Percentiles rank a stretch among this genome's conserved stretches.
Conservation (phyloP, 1,140 invertebrate genomes). For the Micrasema minimum region DNA sequence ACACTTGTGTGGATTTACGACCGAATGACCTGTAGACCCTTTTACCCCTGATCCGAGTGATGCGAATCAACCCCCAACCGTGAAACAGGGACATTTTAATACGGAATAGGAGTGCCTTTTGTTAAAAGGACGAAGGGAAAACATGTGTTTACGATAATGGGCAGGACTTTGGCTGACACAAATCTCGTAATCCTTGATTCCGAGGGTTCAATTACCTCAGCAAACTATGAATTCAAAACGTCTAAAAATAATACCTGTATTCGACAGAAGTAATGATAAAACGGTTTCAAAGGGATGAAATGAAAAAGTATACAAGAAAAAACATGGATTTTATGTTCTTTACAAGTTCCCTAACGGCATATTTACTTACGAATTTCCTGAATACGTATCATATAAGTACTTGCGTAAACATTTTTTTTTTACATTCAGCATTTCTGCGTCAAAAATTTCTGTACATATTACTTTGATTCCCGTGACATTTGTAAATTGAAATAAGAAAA, state of each 20-base stretch:
- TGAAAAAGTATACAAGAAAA: too few species aligned
- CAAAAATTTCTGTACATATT: slow-evolving; percentile 4
- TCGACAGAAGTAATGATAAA: too few species aligned
- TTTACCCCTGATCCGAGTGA: slow-evolving; percentile 28
- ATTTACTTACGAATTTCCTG: too few species aligned
- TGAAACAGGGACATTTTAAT: slow-evolving; percentile 24
- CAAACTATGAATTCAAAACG: neutral
- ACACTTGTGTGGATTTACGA: slow-evolving; percentile 20
- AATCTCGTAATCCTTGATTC: neutral
- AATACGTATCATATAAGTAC: too few species aligned
- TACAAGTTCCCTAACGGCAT: too few species aligned
- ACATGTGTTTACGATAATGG: slow-evolving; percentile 22
- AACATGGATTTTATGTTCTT: too few species aligned
- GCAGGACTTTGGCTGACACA: slow-evolving; percentile 1
- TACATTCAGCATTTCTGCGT: neutral
- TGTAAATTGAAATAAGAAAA: slow-evolving; percentile 11
- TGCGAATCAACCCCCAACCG: slow-evolving; percentile 15
- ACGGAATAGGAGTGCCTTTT: slow-evolving; percentile 11
- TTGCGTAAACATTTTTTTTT: too few species aligned
- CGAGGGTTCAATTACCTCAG: neutral
- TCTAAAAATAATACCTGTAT: too few species aligned
- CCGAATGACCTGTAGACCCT: slow-evolving; percentile 24
- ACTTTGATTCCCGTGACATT: slow-evolving; percentile 8
- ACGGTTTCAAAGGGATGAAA: too few species aligned
- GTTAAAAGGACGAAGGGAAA: slow-evolving; percentile 27